Base-by-base conservation (phyloP, 2,113 vertebrate genomes). In the Corythoichthys haematopterus region DNA sequence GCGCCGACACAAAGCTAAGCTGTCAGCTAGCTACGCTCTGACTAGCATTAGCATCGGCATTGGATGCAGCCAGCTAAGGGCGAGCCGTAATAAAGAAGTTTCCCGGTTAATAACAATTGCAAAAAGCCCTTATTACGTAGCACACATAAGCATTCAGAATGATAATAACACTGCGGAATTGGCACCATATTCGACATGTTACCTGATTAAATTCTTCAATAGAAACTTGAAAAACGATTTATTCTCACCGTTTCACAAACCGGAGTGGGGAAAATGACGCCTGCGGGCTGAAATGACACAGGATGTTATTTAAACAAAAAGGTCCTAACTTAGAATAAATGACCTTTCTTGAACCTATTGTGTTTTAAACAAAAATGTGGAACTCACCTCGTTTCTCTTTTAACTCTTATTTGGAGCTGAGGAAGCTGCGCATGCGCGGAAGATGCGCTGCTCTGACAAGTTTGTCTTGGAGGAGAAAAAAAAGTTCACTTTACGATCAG, bases 311-410 rank as follows among this genome's bases (percentile, higher is more conserved):
- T 43, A 11, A 65, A 52, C 56, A 65, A 53, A 43, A 43, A 36
- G 59, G 50, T 46, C 1, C 65, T 75, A 80, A 51, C 84, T 90
- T 14, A 8, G 64, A 72, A 79, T 68, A 73, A 79, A 65, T 69
- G 13, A 68, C 61, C 61, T 76, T 74, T 61, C 67, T 61, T 48
- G 4, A 8, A 28, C 50, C 63, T 82, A 72, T 85, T 90, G 78
- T 86, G 88, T 81, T 65, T 33, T 62, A 6, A 46, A 63, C 68
- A 75, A 90, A 91, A 90, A 82, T 82, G 85, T 90, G 89, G 84
- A 90, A 93, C 92, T 93, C 91, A 93, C 92, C 92, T 93, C 91
- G 90, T 91, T 91, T 92, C 89, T 93, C 89, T 92, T 91, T 88
- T 91, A 93, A 93, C 92, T 92, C 92, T 93, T 92, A 92, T 92